Conservation (phyloP, 2,113 vertebrate species). For the Phyllopteryx taeniolatus region DNA sequence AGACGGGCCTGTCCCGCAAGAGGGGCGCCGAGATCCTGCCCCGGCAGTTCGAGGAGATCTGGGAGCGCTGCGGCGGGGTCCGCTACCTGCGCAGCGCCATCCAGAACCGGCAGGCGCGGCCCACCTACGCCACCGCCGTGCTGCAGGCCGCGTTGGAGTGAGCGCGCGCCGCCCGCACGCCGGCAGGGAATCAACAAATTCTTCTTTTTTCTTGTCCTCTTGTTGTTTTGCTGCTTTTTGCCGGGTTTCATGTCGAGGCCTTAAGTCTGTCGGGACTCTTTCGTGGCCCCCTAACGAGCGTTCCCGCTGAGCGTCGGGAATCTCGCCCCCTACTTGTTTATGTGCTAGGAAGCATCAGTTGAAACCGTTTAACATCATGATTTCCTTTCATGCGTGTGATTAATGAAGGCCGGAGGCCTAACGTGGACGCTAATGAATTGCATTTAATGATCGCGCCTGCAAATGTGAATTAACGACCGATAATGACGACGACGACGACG, state of each 20-base stretch:
- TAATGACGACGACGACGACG: background rate
- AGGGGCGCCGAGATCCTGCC: conserved; percentile 93
- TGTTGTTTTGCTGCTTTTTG: background rate
- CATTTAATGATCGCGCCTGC: background rate
- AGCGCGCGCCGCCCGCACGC: conserved; percentile 45
- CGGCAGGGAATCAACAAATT: conserved; percentile 2
- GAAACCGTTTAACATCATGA: background rate
- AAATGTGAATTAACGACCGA: background rate
- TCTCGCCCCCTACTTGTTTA: background rate
- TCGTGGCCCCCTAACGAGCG: background rate
- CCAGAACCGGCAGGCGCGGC: conserved; percentile 87
- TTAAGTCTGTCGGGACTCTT: background rate
- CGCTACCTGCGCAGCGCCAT: conserved; percentile 91
- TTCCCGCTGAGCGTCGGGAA: background rate
- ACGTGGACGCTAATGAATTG: background rate
- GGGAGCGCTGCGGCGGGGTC: conserved; percentile 94
- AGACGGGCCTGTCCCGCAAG: conserved; percentile 94
- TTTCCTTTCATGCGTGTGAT: background rate
- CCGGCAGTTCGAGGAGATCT: conserved; percentile 94
- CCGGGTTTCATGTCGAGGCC: background rate
- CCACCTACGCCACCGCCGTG: conserved; percentile 95
- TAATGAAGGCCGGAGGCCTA: background rate
- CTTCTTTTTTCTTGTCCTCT: conserved; percentile 6
- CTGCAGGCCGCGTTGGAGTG: conserved; percentile 86
- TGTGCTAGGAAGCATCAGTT: background rate